Evolutionary conservation across 1,140 invertebrate genomes (phyloP), one percentile per base, ranked within the genome.

Genomic region (Drosophila jambulina): DNA sequence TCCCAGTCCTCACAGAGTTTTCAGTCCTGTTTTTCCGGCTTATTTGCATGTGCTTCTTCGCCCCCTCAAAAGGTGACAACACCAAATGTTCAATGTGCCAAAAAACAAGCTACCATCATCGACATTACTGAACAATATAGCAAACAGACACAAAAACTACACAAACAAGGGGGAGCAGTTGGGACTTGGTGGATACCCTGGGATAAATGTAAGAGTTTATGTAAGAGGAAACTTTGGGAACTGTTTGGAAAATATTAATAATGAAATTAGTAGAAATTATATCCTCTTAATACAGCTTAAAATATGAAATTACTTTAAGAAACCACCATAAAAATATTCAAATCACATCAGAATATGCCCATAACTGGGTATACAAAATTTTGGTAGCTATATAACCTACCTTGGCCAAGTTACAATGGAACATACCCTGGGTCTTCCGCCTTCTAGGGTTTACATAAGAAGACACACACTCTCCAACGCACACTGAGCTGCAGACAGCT

Each of bases 71-170:
- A 88, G 84, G 84, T 88, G 84, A 90, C 84, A 88, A 88, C 84
- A 88, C 83, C 76, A 90, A 88, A 88, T 88, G 80, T 75, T 88
- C 85, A 87, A 88, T 88, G 84, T 88, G 80, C 59, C 85, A 90
- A 88, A 86, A 78, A 85, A 85, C 82, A 84, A 85, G 82, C 65
- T 57, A 36, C 67, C 69, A 80, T 71, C 68, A 80, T 71, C 63
- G 58, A 82, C 70, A 75, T 74, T 74, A 72, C 48, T 51, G 46
- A 63, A 75, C 70, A 56, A 56, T 56, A 56, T 38, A 56, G 34
- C 53, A 75, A 75, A 70, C 36, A 65, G 59, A 19, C 58, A 72
- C 57, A 64, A 38, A 57, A 81, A 67, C 53, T 62, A 75, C 45
- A 43, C 25, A 42, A 46, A 27, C 13, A 21, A n/a, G 29, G 4